Percentiles rank a stretch among this genome's conserved stretches.
These are phyloP conservation scores for Elaeidobius kamerunicus DNA, from an alignment of 2,888 invertebrate species.

Conservation along the genomic window DNA sequence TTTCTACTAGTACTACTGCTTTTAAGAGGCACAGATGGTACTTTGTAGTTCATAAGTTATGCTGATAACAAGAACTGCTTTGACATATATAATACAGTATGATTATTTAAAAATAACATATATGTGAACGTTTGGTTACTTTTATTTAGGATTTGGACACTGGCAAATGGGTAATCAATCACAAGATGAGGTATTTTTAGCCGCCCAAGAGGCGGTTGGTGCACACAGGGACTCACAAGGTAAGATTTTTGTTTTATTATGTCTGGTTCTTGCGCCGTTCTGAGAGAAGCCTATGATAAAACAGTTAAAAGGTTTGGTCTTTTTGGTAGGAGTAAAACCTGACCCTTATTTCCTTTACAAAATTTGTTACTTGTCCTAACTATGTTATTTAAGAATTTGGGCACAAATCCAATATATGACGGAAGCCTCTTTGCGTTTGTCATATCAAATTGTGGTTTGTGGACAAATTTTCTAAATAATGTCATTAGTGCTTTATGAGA, in stretches of 20 bases:
- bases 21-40: too few species aligned
- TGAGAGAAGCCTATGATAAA: constrained; percentile 33
- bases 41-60: too few species aligned
- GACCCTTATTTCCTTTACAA: too few species aligned
- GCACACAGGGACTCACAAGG: constrained; percentile 89
- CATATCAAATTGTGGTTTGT: constrained; percentile 1
- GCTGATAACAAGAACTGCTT: too few species aligned
- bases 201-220: constrained; percentile 73
- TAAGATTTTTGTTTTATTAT: constrained; percentile 61
- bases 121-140: too few species aligned
- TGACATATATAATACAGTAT: too few species aligned
- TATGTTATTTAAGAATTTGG: not conserved
- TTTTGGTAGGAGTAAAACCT: too few species aligned
- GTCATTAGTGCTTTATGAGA: constrained; percentile 10
- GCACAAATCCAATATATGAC: not conserved
- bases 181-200: constrained; percentile 84
- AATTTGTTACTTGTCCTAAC: too few species aligned
- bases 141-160: constrained; percentile 67
- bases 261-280: constrained; percentile 36
- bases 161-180: constrained; percentile 81
- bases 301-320: too few species aligned
- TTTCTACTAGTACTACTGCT: too few species aligned
- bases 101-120: too few species aligned
- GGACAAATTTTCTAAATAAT: not conserved
- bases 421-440: not conserved